These are phyloP conservation scores for Cyanocitta stelleri DNA, from an alignment of 2,113 vertebrate species.

Conservation along the genomic window DNA sequence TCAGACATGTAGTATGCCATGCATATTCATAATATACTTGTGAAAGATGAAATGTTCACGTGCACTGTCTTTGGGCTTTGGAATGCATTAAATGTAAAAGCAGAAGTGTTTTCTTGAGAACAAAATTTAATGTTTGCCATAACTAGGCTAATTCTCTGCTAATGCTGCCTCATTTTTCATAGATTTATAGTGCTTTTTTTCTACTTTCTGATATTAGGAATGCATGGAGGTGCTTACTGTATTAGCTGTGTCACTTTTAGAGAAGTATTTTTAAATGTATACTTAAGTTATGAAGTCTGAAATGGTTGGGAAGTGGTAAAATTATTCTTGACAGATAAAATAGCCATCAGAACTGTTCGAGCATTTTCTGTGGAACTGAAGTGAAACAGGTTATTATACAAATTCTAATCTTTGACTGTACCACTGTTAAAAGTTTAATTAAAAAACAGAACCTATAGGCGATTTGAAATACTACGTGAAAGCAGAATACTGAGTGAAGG, in stretches of 20 bases:
- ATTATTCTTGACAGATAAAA: not conserved
- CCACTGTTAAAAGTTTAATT: not conserved
- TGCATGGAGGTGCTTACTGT: not conserved
- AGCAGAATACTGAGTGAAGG: not conserved
- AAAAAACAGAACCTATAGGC: not conserved
- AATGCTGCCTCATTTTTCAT: not conserved
- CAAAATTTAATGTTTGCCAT: not conserved
- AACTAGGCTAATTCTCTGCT: slow-evolving; percentile 1
- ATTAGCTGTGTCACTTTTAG: not conserved
- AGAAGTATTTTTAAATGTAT: not conserved
- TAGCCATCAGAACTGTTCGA: not conserved
- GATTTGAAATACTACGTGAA: not conserved
- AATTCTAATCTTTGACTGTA: not conserved
- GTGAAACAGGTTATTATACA: not conserved
- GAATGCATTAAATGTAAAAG: slow-evolving; percentile 3
- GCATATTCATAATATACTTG: slow-evolving; percentile 63
- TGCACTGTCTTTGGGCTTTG: slow-evolving; percentile 37
- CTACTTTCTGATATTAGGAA: not conserved
- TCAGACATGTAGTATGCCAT: slow-evolving; percentile 58
- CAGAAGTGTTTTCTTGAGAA: not conserved
- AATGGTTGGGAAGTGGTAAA: not conserved
- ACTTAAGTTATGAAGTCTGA: slow-evolving; percentile 3
- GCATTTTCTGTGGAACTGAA: not conserved
- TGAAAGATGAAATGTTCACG: slow-evolving; percentile 42
- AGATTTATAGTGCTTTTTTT: slow-evolving; percentile 5